Percentiles rank a stretch among this genome's conserved stretches.
phyloP scores from a whole-genome alignment of 1,140 invertebrate genomes.

The Drosophila setifemur region DNA sequence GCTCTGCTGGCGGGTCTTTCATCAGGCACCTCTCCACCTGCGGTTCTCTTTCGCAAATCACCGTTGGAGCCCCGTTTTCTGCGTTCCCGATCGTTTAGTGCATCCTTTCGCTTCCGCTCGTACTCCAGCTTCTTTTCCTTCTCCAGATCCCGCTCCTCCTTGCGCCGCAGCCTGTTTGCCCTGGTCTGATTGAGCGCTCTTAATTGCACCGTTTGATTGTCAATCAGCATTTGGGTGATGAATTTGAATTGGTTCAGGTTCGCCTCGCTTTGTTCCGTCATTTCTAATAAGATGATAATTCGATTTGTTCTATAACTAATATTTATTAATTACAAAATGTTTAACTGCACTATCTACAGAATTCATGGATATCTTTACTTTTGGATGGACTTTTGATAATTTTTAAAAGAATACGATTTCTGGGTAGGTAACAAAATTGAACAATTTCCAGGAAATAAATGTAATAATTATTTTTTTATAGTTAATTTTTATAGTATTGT shows the following conservation, averaged over 20 bases:
- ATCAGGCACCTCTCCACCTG: neutral
- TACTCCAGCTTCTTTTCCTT: neutral
- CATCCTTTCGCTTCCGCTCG: neutral
- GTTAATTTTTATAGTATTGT: no score
- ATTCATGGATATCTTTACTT: neutral
- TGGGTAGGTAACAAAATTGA: no score
- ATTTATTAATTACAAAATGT: no score
- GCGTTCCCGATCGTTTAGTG: neutral
- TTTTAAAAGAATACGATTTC: no score
- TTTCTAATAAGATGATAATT: constrained; percentile 23
- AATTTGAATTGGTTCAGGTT: constrained; percentile 69
- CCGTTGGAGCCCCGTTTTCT: neutral
- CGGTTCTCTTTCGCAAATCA: neutral
- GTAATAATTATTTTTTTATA: no score
- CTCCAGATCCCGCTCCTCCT: neutral
- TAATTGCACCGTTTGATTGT: constrained; percentile 56
- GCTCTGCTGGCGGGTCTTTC: neutral
- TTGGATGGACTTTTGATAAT: no score
- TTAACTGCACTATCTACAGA: no score
- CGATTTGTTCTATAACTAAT: neutral
- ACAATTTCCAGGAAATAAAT: no score
- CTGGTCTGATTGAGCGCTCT: constrained; percentile 23
- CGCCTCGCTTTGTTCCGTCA: constrained; percentile 42
- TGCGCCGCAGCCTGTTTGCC: neutral
- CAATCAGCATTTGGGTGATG: constrained; percentile 64